phyloP scores from a whole-genome alignment of 1,140 invertebrate species.

The Nymphalis io region DNA sequence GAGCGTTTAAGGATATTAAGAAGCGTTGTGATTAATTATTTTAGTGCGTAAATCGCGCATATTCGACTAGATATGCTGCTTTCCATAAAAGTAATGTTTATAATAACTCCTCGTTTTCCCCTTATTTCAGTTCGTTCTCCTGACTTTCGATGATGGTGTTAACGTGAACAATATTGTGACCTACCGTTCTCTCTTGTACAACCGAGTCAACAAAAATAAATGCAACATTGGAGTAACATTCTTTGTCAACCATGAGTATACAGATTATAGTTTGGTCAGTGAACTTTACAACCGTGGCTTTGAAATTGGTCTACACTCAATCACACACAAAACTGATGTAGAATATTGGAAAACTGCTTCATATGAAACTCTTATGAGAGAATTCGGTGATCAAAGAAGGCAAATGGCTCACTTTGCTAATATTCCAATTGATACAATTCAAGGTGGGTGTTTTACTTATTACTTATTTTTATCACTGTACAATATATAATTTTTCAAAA shows the following conservation, averaged over 20 bases:
- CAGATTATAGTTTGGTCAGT: constrained; percentile 84
- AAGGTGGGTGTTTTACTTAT: constrained; percentile 57
- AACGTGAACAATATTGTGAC: constrained; percentile 84
- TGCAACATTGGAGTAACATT: constrained; percentile 84
- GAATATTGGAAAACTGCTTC: constrained; percentile 80
- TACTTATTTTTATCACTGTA: not conserved
- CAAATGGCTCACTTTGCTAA: constrained; percentile 81
- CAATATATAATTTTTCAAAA: no score
- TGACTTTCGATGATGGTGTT: constrained; percentile 87
- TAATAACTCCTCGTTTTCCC: not conserved
- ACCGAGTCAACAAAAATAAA: constrained; percentile 83
- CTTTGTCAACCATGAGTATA: constrained; percentile 86
- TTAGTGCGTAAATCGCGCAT: no score
- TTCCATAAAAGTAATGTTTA: no score
- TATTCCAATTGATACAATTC: constrained; percentile 78
- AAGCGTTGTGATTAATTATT: no score
- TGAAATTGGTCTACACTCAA: constrained; percentile 86
- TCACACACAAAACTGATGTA: constrained; percentile 77
- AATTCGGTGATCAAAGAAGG: constrained; percentile 82
- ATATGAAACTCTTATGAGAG: constrained; percentile 72
- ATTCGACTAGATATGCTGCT: no score
- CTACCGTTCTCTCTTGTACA: constrained; percentile 83
- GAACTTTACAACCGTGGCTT: constrained; percentile 84
- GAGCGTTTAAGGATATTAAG: no score
- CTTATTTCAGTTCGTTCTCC: constrained; percentile 82